A percentile compares a stretch with the other conserved stretches of the same genome.
These are phyloP conservation scores for Mustela erminea DNA, from an alignment of 2,797 vertebrate species.

Conservation along the genomic window DNA sequence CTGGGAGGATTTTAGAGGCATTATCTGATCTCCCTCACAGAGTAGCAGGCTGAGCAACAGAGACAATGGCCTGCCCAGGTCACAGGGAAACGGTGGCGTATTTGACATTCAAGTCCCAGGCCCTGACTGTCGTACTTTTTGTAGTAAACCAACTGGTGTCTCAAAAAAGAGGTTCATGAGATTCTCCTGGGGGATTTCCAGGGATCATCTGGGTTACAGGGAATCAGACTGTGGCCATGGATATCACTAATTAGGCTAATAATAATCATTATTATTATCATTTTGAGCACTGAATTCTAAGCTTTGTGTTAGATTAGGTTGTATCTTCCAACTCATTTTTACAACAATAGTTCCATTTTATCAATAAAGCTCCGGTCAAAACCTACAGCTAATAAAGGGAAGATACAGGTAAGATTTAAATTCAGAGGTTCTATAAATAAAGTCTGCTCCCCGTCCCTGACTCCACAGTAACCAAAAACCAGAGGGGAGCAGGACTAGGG, in stretches of 20 bases:
- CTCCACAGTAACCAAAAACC: too few relatives aligned
- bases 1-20: neutral
- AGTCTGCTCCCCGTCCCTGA: neutral
- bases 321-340: neutral
- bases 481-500: neutral
- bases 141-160: neutral
- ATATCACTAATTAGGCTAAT: neutral
- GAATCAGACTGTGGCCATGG: neutral
- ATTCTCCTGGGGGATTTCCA: neutral
- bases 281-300: neutral
- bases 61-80: neutral
- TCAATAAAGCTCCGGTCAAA: neutral
- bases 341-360: neutral
- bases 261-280: neutral
- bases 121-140: neutral
- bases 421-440: neutral
- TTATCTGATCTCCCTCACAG: constrained; percentile 9
- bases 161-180: neutral
- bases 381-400: neutral
- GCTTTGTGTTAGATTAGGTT: neutral
- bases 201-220: neutral
- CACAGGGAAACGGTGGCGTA: neutral
- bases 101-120: neutral
- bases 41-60: neutral
- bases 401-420: neutral